These are phyloP conservation scores for Bombus pyrosoma DNA, from an alignment of 1,140 invertebrate species.

Conservation along the genomic window DNA sequence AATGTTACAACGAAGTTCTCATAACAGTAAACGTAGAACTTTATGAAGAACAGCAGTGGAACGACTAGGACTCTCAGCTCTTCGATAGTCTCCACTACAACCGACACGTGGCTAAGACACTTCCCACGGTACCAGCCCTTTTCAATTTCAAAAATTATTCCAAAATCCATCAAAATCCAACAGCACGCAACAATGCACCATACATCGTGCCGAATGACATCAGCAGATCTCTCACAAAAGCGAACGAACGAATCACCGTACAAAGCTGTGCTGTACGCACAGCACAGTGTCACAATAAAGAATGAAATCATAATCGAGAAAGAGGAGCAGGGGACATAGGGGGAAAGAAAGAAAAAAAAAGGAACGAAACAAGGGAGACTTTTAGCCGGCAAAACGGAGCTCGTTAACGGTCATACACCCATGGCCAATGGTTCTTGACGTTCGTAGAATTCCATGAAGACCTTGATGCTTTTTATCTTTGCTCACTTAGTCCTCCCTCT, in stretches of 20 bases:
- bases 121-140: too few relatives aligned
- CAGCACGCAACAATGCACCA: too few relatives aligned
- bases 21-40: too few relatives aligned
- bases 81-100: too few relatives aligned
- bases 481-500: slow-evolving; percentile 38
- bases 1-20: too few relatives aligned
- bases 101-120: too few relatives aligned
- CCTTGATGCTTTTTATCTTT: slow-evolving; percentile 66
- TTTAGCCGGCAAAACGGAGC: slow-evolving; percentile 43
- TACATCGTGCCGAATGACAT: too few relatives aligned
- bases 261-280: too few relatives aligned
- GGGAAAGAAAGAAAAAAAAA: neutral
- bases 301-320: slow-evolving; percentile 54
- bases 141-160: too few relatives aligned
- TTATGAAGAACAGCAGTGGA: too few relatives aligned
- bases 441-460: slow-evolving; percentile 51
- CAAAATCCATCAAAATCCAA: too few relatives aligned
- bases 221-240: neutral
- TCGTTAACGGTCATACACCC: slow-evolving; percentile 66
- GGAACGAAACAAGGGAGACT: slow-evolving; percentile 4
- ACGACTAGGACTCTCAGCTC: too few relatives aligned
- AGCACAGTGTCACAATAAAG: neutral
- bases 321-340: neutral
- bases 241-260: neutral
- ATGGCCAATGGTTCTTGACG: slow-evolving; percentile 61